Evolutionary conservation across 2,113 vertebrate species (phyloP), one percentile per base, ranked within the genome.

Genomic region (Corvus cornix): DNA sequence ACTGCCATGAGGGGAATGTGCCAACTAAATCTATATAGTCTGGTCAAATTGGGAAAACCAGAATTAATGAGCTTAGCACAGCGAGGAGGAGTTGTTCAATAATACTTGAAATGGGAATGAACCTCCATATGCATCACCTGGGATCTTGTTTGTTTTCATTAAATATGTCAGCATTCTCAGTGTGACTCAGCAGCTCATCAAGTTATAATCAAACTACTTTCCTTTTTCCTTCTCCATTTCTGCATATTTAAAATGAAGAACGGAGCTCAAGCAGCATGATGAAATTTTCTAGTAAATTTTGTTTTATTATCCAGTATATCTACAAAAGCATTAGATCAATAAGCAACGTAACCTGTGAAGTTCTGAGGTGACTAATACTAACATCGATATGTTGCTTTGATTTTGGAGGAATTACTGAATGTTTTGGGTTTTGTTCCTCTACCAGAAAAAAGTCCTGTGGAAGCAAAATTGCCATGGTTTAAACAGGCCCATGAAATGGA

Each of bases 401-500:
- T 55, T 88, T 78, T 90, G 52, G 30, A 95, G 86, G 20, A 93
- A 41, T 82, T 68, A 51, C 35, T 89, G 55, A 59, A 37, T 51
- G 39, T 28, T 55, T 64, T 18, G 44, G 23, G 0, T 2, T 51
- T 87, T 76, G 51, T 78, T 49, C 51, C 85, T 91, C 31, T 93
- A 93, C 60, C 93, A 99, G 99, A 99, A 96, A 98, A 98, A 69
- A 96, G 84, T 82, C 99, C 99, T 2, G 98, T 99, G 86, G 99
- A 99, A 98, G 99, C 98, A 75, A 99, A 98, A 88, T 94, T 98
- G 55, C 99, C 98, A 0, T 99, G 99, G 99, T 97, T 98, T 93
- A 99, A 99, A 95, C 99, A 99, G 96, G 99, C 99, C 41, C 99
- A 99, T 23, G 98, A 99, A 90, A 97, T 99, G 91, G 99, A 99